These are phyloP conservation scores for Drosophila willistoni DNA, from an alignment of 1,140 invertebrate species.

Conservation along the genomic window DNA sequence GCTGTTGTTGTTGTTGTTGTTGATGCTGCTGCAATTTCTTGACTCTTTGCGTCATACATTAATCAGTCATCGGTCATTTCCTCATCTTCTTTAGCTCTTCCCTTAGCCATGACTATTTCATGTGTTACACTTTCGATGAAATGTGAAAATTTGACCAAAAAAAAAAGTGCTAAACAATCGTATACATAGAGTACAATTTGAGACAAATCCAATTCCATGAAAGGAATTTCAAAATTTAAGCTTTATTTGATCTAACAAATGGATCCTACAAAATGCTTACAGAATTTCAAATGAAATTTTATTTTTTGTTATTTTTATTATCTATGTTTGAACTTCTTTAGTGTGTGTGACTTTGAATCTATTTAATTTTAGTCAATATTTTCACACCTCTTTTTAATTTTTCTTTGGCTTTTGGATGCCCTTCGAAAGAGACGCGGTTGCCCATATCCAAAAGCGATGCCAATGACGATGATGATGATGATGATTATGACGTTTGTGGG, in stretches of 20 bases:
- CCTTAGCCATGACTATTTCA: conserved; percentile 47
- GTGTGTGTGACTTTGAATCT: conserved; percentile 4
- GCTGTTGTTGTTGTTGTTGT: background rate
- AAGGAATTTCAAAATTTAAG: conserved; percentile 24
- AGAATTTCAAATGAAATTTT: background rate
- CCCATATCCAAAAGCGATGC: conserved; percentile 15
- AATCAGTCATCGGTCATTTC: background rate
- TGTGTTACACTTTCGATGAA: conserved; percentile 54
- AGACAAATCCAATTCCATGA: background rate
- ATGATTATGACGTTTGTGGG: background rate
- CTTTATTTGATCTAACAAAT: conserved; percentile 31
- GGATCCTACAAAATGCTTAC: conserved; percentile 19
- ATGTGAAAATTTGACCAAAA: conserved; percentile 58
- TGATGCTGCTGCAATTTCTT: conserved; percentile 10
- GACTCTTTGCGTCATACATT: background rate
- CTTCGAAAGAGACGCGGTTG: conserved; percentile 39
- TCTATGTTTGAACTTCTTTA: conserved; percentile 6
- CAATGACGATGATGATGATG: background rate
- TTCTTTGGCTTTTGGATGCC: conserved; percentile 24
- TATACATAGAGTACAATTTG: conserved; percentile 24
- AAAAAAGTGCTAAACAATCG: conserved; percentile 59
- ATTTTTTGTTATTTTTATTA: background rate
- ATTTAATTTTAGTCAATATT: conserved; percentile 20
- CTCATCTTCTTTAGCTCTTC: conserved; percentile 1
- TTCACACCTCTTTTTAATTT: conserved; percentile 30